Evolutionary conservation across 1,140 invertebrate species (phyloP), one percentile per base, ranked within the genome.

Genomic region (Plectrocnemia conspersa): DNA sequence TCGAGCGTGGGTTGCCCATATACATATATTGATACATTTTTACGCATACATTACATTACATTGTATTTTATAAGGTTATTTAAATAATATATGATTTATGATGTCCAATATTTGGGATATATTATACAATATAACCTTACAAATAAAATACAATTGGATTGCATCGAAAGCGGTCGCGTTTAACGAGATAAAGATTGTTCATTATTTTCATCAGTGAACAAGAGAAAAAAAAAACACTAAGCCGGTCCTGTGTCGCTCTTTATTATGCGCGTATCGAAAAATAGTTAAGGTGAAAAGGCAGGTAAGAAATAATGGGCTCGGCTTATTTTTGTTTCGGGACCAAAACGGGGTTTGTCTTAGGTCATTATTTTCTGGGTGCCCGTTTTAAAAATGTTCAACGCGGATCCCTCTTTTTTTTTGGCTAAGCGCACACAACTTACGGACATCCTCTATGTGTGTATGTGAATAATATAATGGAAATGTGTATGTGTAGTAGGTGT

Each of bases 341-440:
- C 25, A 54, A 54, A 45, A 54, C 41, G 23, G 46, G 56, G 53
- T 56, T 60, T 53, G 58, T 53, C 45, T 49, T 56, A 48, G 53
- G 52, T 56, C 58, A 53, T 60, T 60, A 60, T 60, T 59, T 60
- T 49, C 23, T 18, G 53, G 10, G 13, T 10, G 52, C 36, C 53
- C 56, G 21, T 40, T 23, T 36, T 50, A 21, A 23, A 27, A 50
- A 50, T 50, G 32, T 54, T 36, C 33, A 52, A 52, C 35, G 29
- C 35, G 24, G 42, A 25, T 25, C 41, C 42, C 40, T 36, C 46
- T 42, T 53, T 57, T 23, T 52, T n/a, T n/a, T n/a, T n/a, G n/a
- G n/a, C n/a, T n/a, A n/a, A n/a, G n/a, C n/a, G n/a, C n/a, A n/a
- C n/a, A n/a, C n/a, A n/a, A 33, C 36, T 24, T 18, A 13, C 25